Evolutionary conservation across 1,140 invertebrate genomes (phyloP).

Genomic region (Zaprionus ghesquierei): DNA sequence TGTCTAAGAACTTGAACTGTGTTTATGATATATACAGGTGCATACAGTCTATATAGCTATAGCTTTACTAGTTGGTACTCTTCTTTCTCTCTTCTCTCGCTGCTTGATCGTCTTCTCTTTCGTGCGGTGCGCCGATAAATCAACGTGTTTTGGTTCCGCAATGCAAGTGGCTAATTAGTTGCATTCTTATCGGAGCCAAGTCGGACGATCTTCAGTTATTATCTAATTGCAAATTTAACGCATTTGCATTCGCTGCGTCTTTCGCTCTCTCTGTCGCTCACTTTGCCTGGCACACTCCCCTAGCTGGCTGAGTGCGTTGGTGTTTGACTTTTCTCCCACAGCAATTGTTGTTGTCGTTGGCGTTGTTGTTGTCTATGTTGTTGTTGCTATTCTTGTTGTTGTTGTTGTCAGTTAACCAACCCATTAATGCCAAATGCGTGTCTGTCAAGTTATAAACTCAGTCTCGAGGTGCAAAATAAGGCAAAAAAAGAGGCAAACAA

Average conservation of each 20-base stretch:
- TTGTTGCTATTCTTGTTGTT: conserved; percentile 39
- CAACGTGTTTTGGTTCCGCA: neutral
- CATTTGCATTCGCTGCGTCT: conserved; percentile 49
- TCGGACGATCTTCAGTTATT: conserved; percentile 17
- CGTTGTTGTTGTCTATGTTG: conserved; percentile 53
- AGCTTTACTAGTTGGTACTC: no score
- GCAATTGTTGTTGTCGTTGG: conserved; percentile 17
- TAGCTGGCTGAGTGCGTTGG: conserved; percentile 12
- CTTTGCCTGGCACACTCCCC: neutral
- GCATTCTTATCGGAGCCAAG: neutral
- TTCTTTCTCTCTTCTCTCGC: neutral
- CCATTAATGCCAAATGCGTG: conserved; percentile 81
- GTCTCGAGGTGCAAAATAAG: conserved; percentile 54
- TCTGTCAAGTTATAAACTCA: conserved; percentile 74
- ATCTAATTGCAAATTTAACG: conserved; percentile 64
- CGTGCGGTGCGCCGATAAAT: neutral
- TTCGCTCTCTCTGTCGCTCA: neutral
- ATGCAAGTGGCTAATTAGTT: conserved; percentile 4
- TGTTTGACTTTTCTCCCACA: conserved; percentile 24
- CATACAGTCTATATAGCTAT: no score
- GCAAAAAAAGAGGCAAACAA: conserved; percentile 4
- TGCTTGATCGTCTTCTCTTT: neutral
- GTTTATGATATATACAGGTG: no score
- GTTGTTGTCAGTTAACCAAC: conserved; percentile 60
- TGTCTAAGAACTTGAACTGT: no score